Evolutionary conservation across 2,797 vertebrate species (phyloP).

Genomic region (Stomatorhinus walkeri): DNA sequence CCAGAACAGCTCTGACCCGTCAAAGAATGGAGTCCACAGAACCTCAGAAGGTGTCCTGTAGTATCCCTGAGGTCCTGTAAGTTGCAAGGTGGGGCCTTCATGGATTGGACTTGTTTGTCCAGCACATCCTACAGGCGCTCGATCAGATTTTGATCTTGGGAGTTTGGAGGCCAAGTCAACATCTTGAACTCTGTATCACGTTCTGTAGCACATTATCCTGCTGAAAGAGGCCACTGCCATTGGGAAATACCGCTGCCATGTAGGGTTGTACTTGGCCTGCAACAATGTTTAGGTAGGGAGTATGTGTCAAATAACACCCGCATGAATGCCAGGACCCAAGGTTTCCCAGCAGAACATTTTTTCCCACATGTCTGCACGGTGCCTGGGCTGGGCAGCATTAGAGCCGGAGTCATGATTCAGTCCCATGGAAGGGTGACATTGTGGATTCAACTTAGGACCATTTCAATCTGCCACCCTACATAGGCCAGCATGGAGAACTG

Average conservation of each 20-base stretch:
- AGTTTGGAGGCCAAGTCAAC: neutral
- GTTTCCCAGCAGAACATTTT: neutral
- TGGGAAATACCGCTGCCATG: neutral
- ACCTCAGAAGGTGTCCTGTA: neutral
- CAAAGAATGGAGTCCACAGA: neutral
- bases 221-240: neutral
- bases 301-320: neutral
- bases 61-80: neutral
- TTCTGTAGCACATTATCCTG: neutral
- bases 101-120: neutral
- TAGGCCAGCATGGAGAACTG: neutral
- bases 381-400: neutral
- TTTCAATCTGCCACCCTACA: neutral
- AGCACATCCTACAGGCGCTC: neutral
- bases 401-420: neutral
- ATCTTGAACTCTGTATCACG: neutral
- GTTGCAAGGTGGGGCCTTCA: neutral
- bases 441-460: neutral
- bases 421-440: neutral
- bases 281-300: neutral
- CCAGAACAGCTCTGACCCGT: neutral
- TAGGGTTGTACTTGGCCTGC: neutral
- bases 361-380: neutral
- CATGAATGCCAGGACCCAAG: neutral
- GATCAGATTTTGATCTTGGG: neutral